phyloP scores from a whole-genome alignment of 2,113 vertebrate species.

The Cyanoderma ruficeps region DNA sequence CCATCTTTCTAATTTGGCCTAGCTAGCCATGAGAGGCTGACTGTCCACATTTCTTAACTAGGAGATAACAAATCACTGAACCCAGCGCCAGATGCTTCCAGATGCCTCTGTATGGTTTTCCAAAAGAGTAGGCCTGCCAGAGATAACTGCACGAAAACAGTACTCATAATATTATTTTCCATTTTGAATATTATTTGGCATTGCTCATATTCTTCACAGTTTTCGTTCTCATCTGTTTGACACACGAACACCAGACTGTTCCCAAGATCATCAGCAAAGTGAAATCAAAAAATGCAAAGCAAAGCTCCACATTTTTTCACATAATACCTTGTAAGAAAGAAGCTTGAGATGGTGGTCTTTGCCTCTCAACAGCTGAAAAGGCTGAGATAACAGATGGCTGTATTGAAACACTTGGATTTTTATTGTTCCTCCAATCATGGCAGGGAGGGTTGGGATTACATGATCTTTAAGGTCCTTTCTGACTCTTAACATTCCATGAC shows the following conservation, averaged over 20 bases:
- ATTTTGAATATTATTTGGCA: neutral
- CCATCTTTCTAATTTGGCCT: neutral
- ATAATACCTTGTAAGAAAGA: neutral
- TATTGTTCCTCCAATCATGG: neutral
- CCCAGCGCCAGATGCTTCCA: neutral
- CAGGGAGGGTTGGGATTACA: neutral
- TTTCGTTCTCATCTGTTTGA: neutral
- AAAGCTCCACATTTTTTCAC: neutral
- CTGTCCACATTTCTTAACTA: neutral
- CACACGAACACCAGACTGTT: neutral
- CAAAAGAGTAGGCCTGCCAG: neutral
- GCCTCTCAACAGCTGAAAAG: neutral
- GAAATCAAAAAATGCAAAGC: neutral
- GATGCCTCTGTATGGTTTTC: neutral
- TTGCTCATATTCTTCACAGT: neutral
- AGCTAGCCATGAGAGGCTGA: neutral
- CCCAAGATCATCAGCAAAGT: neutral
- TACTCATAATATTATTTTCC: neutral
- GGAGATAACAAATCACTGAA: neutral
- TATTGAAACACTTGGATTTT: neutral
- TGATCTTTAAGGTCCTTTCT: neutral
- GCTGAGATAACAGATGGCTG: neutral
- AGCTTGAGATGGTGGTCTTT: neutral
- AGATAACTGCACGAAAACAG: neutral
- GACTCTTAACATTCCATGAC: neutral